These are phyloP conservation scores for Macroglossus sobrinus DNA, from an alignment of 2,113 vertebrate genomes.

Conservation along the genomic window DNA sequence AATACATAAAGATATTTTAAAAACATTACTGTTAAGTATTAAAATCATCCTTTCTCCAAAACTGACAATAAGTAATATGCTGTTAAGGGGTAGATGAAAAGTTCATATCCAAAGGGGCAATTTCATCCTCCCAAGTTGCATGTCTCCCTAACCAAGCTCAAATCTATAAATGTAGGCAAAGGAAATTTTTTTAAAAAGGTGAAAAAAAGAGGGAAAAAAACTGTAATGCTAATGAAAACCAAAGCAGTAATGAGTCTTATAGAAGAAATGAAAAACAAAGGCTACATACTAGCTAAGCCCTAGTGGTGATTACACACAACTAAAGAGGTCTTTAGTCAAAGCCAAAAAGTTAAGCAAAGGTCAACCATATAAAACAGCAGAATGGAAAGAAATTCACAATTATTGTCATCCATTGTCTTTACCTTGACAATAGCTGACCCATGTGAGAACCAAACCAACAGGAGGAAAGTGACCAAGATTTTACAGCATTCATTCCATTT, in stretches of 20 bases:
- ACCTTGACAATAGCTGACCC: background rate
- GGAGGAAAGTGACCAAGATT: background rate
- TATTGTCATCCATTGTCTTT: background rate
- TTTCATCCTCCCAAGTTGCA: background rate
- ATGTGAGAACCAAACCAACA: background rate
- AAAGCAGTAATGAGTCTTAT: background rate
- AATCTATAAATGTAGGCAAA: background rate
- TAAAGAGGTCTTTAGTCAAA: background rate
- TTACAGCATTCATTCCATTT: background rate
- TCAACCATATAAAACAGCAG: background rate
- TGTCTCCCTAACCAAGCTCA: background rate
- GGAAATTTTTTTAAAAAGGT: background rate
- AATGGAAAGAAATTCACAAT: background rate
- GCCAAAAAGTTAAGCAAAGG: background rate
- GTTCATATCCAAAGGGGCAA: background rate
- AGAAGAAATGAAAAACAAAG: background rate
- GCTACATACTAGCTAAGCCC: background rate
- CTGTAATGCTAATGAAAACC: background rate
- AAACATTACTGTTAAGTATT: background rate
- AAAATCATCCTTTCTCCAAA: background rate
- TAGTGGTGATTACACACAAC: background rate
- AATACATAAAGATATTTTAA: background rate
- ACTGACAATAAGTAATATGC: background rate
- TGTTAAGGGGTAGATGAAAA: background rate
- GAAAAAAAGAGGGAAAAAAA: background rate